A percentile compares a stretch with the other conserved stretches of the same genome.
Evolutionary conservation across 2,113 vertebrate genomes (phyloP).

Genomic region (Ursus arctos): DNA sequence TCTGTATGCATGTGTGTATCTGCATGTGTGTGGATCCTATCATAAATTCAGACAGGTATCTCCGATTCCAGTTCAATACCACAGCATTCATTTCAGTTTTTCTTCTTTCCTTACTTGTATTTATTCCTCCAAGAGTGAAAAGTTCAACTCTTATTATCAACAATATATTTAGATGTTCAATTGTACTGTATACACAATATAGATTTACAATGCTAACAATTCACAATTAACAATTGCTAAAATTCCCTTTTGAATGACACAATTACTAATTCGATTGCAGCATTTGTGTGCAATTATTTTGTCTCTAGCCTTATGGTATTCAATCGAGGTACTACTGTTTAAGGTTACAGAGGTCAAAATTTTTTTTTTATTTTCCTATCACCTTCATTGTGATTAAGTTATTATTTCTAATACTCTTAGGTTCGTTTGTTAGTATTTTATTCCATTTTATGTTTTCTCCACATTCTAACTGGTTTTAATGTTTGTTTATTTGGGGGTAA

Average conservation of each 20-base stretch:
- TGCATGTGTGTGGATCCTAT: background rate
- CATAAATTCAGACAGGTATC: background rate
- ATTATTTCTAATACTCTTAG: background rate
- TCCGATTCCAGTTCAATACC: background rate
- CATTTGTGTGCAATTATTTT: background rate
- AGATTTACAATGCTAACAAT: background rate
- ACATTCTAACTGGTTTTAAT: background rate
- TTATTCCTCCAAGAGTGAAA: background rate
- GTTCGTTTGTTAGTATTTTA: background rate
- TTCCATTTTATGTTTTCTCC: background rate
- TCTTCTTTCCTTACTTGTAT: background rate
- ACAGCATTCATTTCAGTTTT: background rate
- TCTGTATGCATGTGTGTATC: background rate
- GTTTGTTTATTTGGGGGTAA: too few species aligned
- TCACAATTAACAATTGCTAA: background rate
- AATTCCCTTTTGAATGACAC: background rate
- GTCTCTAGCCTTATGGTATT: background rate
- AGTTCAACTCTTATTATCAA: background rate
- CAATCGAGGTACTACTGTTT: background rate
- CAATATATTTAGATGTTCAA: background rate
- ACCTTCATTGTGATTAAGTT: background rate
- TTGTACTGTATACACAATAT: background rate
- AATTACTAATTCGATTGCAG: background rate
- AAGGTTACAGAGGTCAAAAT: background rate
- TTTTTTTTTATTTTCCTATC: background rate